Evolutionary conservation across 1,140 invertebrate species (phyloP), one percentile per base, ranked within the genome.

Genomic region (Apis laboriosa): DNA sequence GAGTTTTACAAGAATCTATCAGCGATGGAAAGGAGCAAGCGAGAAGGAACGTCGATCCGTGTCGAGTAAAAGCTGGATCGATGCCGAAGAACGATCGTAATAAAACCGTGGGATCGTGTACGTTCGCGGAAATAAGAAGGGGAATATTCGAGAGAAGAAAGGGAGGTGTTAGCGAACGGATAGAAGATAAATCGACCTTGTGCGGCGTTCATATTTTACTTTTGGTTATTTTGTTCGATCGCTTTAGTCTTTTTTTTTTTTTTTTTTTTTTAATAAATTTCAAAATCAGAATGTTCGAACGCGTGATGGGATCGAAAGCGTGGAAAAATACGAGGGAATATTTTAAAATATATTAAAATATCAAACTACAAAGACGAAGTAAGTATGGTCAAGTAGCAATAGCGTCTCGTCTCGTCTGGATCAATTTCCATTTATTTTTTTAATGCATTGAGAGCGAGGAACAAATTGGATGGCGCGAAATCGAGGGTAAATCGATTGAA

Each of bases 1-100:
- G 80, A 77, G 77, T 83, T 83, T 58, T 71, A 63, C 56, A 43
- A 77, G 66, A 77, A 77, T 77, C 64, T 56, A 77, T 83, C 80
- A 70, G 58, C 56, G 74, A 77, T 68, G 56, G 67, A 77, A 34
- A 67, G 17, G 17, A 4, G n/a, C 2, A 24, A 21, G 21, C 17
- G n/a, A 17, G 55, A 64, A 58, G 56, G 15, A 5, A 19, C 17
- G 28, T 21, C 66, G 58, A 63, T 70, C 51, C 67, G 58, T 64
- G 80, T 68, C 80, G 55, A 68, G 43, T 68, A 68, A 60, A 34
- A 76, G 28, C 13, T 34, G 63, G 55, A 68, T 68, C 80, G 80
- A 76, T 60, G 63, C 63, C 24, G 73, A 68, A 34, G 43, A 2
- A 68, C n/a, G 73, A 77, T 76, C 17, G 53, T 77, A 81, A 77